Percentiles rank a stretch among this genome's conserved stretches.
phyloP scores from a whole-genome alignment of 2,888 invertebrate genomes.

The Dysmachus trigonus region DNA sequence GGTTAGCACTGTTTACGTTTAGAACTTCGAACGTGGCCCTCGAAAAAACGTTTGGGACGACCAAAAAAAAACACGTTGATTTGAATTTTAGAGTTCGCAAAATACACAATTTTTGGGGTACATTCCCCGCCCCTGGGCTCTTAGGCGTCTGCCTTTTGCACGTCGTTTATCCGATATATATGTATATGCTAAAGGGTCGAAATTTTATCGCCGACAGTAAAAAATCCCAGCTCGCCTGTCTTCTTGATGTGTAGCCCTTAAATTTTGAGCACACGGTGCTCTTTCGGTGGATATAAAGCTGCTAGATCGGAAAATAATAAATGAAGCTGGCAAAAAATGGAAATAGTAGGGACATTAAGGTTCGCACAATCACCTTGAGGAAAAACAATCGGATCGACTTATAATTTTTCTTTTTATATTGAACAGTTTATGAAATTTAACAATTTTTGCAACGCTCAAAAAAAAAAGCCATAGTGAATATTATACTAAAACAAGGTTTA shows the following conservation, averaged over 20 bases:
- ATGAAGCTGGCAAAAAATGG: not conserved
- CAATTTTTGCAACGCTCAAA: no score
- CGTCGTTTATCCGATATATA: constrained; percentile 2
- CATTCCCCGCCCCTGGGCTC: not conserved
- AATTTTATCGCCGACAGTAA: constrained; percentile 26
- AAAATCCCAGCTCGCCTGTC: not conserved
- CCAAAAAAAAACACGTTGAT: constrained; percentile 10
- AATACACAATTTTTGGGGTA: not conserved
- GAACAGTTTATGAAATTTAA: not conserved
- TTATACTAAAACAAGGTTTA: no score
- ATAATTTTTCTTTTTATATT: not conserved
- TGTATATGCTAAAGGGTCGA: not conserved
- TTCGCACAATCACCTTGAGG: not conserved
- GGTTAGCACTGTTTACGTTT: constrained; percentile 7
- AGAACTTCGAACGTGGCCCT: not conserved
- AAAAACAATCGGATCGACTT: not conserved
- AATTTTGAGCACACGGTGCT: not conserved
- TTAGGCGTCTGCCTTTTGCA: constrained; percentile 3
- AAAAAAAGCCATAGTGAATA: no score
- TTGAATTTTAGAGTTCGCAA: constrained; percentile 4
- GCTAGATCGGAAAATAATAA: not conserved
- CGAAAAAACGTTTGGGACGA: not conserved
- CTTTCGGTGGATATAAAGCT: not conserved
- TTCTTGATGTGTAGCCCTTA: not conserved
- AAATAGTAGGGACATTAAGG: not conserved